Base-by-base conservation (phyloP, 2,113 vertebrate genomes). In the Rissa tridactyla region DNA sequence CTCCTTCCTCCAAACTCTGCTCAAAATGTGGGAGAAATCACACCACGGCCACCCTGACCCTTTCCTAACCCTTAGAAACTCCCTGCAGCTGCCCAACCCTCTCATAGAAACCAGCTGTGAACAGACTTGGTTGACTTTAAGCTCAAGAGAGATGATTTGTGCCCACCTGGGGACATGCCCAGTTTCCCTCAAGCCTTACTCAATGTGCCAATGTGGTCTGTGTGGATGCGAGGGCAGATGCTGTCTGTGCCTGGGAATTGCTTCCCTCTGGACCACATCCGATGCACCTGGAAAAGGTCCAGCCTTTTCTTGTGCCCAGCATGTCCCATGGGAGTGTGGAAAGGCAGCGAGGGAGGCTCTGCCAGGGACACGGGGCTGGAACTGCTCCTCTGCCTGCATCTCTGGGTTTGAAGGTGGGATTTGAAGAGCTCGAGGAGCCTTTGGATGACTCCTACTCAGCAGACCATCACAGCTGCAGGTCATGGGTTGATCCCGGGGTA, bases 391-490 rank as follows among this genome's bases (percentile, higher is more conserved):
- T 61, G 30, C 44, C 40, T 72, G 71, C 27, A 34, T 22, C 9
- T 2, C 19, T 38, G 58, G 13, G 4, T 60, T 82, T 88, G 57
- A 68, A 72, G 30, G 49, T 52, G 44, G n/a, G 44, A 52, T 51
- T 5, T 72, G 49, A 64, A 71, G 18, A 65, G 44, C 3, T 0
- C 2, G 2, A 36, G 62, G 44, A 94, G 40, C 29, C 17, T 81
- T 61, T 3, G 3, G 89, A 47, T 26, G 29, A 4, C 22, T 34
- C 22, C 46, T 42, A 26, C 66, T 38, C 52, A 55, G 61, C 38
- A 57, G 18, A 15, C 8, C 38, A 11, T 40, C 27, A 4, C 2
- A 0, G 36, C 27, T 55, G 20, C 0, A 1, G 21, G 8, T 61
- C 68, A 49, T 2, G 2, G 79, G 22, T 29, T 22, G 9, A 9